A percentile compares a stretch with the other conserved stretches of the same genome.
These are phyloP conservation scores for Naja naja DNA, from an alignment of 2,113 vertebrate species.

Conservation along the genomic window DNA sequence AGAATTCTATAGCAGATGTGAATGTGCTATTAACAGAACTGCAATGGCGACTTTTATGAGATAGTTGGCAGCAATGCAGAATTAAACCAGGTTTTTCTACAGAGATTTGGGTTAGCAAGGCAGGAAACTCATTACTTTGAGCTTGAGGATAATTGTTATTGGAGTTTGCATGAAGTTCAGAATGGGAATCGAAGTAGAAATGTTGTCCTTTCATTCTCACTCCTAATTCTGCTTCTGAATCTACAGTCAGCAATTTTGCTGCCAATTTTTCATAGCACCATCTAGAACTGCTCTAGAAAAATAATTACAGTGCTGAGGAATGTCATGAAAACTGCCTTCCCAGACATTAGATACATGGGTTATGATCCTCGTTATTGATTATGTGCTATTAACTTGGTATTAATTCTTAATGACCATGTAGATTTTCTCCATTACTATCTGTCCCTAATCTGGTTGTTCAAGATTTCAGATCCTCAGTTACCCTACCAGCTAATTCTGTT, in stretches of 20 bases:
- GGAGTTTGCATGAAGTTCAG: neutral
- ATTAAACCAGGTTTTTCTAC: neutral
- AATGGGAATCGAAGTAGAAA: neutral
- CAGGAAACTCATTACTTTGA: neutral
- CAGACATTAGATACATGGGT: neutral
- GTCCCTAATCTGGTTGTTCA: neutral
- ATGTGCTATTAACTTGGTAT: neutral
- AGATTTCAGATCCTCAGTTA: neutral
- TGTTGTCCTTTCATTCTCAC: neutral
- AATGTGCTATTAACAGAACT: neutral
- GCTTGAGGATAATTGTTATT: neutral
- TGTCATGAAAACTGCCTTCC: neutral
- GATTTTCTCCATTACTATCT: neutral
- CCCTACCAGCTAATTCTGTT: neutral
- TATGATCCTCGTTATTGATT: neutral
- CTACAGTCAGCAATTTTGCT: neutral
- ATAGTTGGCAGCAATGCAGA: neutral
- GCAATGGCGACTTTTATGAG: neutral
- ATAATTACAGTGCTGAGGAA: neutral
- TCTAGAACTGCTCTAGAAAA: neutral
- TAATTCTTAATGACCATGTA: neutral
- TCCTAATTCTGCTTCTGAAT: neutral
- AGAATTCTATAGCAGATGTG: neutral
- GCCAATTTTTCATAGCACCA: neutral
- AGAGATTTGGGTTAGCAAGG: neutral